Evolutionary conservation across 2,888 invertebrate species (phyloP), one percentile per base, ranked within the genome.

Genomic region (Acleris cristana): DNA sequence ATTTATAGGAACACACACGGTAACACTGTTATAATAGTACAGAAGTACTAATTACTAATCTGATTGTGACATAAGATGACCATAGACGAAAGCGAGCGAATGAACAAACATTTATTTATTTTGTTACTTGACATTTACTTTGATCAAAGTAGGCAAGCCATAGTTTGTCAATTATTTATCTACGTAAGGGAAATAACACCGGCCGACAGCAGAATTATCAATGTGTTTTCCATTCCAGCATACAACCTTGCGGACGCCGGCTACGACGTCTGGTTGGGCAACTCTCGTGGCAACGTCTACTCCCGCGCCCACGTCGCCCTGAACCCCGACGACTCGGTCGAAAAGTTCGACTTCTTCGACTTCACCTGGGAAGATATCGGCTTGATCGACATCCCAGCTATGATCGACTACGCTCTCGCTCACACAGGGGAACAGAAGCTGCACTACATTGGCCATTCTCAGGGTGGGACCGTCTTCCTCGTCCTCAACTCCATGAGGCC

Each of bases 231-330:
- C 14, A 0, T 67, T 65, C 1, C 62, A 77, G 78, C 65, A 5
- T 77, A 76, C 70, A 72, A 88, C 21, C 74, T 95, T 12, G 92
- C 94, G 6, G 94, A 95, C 70, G 81, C 86, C 45, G 94, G 94
- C n/a, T 95, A 94, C 74, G 95, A 95, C 72, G 94, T 95, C 0
- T 96, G 96, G 96, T 82, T 96, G 83, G 95, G 95, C 0, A 96
- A 96, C 81, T 91, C 93, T 14, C 91, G 96, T 3, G 96, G 96
- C 16, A 96, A 94, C 75, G 86, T 84, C 3, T 94, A 94, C 76
- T 91, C 93, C 5, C 83, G 87, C 6, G 16, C 45, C 23, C 74
- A 74, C 60, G 30, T 66, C 40, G 19, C 51, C 18, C 26, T 73
- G 1, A 55, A 72, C 67, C 69, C 73, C 2, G 57, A 70, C 48